Evolutionary conservation across 1,140 invertebrate genomes (phyloP), one percentile per base, ranked within the genome.

Genomic region (Drosophila nasuta): DNA sequence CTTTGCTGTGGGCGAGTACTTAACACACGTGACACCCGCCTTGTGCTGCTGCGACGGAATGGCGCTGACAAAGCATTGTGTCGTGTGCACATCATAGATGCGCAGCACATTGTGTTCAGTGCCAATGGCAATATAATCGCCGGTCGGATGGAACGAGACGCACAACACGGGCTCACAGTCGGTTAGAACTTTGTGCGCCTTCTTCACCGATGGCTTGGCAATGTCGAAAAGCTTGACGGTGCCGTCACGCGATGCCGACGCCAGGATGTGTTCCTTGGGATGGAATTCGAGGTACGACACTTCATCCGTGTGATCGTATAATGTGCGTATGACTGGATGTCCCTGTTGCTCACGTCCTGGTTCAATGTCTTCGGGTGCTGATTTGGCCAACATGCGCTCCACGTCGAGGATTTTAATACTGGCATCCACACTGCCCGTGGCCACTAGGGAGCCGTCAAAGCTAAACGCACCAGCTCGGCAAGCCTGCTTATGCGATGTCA

Each of bases 351-450:
- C 96, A 91, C 96, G 95, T 49, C 96, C 94, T 11, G 95, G 95
- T 77, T 96, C 95, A 85, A 96, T 95, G 82, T 96, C 97, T 90
- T 98, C 97, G 2, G 97, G 96, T 5, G 96, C 96, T 2, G 96
- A 97, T 90, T 99, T 99, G 0, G 98, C 98, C 78, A 99, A 93
- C 98, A 99, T 99, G 77, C 98, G 94, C 88, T 99, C 98, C 1
- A 99, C 98, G 93, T 99, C 98, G 45, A 99, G 93, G 92, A 99
- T 98, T 94, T 99, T 99, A 60, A 99, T 99, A 74, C 98, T 99
- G 3, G 98, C 97, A 94, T 99, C 99, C 1, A 97, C 97, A 76
- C 98, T 99, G 17, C 99, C 99, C 1, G 98, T 99, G 1, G 98
- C 98, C n/a, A 99, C 97, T 0, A 99, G 93, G 80, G 98, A 96